These are phyloP conservation scores for Carlito syrichta DNA, from an alignment of 2,113 vertebrate species.

Conservation along the genomic window DNA sequence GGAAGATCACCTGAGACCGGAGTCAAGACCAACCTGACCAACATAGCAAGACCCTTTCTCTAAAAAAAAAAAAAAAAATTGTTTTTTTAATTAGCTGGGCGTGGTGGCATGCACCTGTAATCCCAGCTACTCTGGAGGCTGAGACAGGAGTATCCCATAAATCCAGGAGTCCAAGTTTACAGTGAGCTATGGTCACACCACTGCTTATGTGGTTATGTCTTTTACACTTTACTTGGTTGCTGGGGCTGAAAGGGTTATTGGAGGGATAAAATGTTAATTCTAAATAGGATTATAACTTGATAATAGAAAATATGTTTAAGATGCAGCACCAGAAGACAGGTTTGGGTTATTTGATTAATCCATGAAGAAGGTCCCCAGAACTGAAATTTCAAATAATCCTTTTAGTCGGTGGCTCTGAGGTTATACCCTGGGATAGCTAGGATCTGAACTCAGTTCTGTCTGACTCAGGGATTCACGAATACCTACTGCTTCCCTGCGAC, in stretches of 20 bases:
- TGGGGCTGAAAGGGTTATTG: background rate
- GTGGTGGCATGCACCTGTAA: too few relatives aligned
- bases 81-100: too few relatives aligned
- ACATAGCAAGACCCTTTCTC: too few relatives aligned
- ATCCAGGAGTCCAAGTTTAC: too few relatives aligned
- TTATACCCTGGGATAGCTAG: background rate
- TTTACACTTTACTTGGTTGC: background rate
- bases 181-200: too few relatives aligned
- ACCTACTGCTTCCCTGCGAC: background rate
- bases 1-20: too few relatives aligned
- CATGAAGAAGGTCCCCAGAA: background rate
- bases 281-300: background rate
- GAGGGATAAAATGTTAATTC: background rate
- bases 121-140: too few relatives aligned
- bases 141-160: too few relatives aligned
- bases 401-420: background rate
- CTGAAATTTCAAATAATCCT: background rate
- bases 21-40: too few relatives aligned
- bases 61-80: too few relatives aligned
- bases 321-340: slow-evolving; percentile 3
- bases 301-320: background rate
- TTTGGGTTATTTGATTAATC: slow-evolving; percentile 22
- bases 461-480: background rate
- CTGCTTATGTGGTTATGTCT: background rate
- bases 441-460: background rate